Conservation (phyloP, 2,888 invertebrate species). For the Drosophila ustulata region DNA sequence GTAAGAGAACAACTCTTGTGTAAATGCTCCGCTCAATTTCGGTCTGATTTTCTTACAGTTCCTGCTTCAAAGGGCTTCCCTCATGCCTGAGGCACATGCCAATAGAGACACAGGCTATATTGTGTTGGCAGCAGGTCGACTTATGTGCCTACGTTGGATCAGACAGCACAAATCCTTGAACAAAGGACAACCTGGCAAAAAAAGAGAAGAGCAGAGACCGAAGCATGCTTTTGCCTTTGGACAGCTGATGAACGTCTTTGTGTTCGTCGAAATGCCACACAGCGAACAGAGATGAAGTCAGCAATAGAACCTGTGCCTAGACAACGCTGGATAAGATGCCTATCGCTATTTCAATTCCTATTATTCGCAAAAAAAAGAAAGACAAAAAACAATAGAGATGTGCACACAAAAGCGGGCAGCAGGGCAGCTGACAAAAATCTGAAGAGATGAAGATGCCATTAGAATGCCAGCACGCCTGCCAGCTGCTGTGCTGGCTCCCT, state of each 20-base stretch:
- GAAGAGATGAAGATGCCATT: constrained; percentile 48
- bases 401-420: constrained; percentile 59
- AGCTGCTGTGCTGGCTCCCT: constrained; percentile 52
- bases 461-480: constrained; percentile 33
- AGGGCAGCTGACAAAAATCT: constrained; percentile 67
- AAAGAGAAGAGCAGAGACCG: constrained; percentile 20
- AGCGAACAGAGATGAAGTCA: constrained; percentile 57
- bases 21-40: background rate
- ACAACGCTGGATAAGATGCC: constrained; percentile 48
- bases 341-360: constrained; percentile 62
- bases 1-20: background rate
- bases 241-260: constrained; percentile 74
- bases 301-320: constrained; percentile 62
- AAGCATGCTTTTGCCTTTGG: constrained; percentile 51
- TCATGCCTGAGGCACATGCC: constrained; percentile 46
- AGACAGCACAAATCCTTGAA: constrained; percentile 47
- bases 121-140: constrained; percentile 48
- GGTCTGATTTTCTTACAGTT: background rate
- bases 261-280: constrained; percentile 58
- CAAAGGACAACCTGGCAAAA: constrained; percentile 52
- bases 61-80: constrained; percentile 6
- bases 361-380: constrained; percentile 66
- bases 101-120: constrained; percentile 22
- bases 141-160: constrained; percentile 33
- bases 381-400: constrained; percentile 21